Percentiles rank a stretch among this genome's conserved stretches.
Conservation (phyloP, 1,140 invertebrate species). For the Luehdorfia chinensis region DNA sequence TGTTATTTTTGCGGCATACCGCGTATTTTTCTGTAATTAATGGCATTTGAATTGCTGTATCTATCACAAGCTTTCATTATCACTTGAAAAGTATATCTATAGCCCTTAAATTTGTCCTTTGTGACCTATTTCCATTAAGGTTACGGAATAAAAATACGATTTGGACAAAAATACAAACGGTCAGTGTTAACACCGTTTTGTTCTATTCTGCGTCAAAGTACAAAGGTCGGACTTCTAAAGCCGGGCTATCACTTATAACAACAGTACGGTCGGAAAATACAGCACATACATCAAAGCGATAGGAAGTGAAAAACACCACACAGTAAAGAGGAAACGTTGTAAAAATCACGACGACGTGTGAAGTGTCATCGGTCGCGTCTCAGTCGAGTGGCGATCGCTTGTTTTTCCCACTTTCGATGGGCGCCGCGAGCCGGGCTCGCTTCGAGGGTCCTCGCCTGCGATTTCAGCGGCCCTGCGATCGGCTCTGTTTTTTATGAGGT, state of each 20-base stretch:
- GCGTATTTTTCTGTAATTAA: too few relatives aligned
- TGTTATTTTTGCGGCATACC: too few relatives aligned
- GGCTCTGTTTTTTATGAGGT: constrained; percentile 73
- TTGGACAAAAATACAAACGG: constrained; percentile 6
- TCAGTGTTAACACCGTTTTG: constrained; percentile 10
- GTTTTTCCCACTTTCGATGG: constrained; percentile 75
- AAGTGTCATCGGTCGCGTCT: constrained; percentile 67
- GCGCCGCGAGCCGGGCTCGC: constrained; percentile 46
- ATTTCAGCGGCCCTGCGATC: constrained; percentile 53
- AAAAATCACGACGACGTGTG: constrained; percentile 74
- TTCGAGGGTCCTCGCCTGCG: constrained; percentile 58
- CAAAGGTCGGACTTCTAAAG: constrained; percentile 19
- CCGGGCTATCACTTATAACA: constrained; percentile 16
- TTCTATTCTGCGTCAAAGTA: constrained; percentile 16
- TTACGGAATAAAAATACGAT: constrained; percentile 1
- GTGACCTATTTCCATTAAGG: too few relatives aligned
- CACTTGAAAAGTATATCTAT: too few relatives aligned
- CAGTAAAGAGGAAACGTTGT: constrained; percentile 63
- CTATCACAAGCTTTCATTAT: too few relatives aligned
- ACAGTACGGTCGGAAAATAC: constrained; percentile 16
- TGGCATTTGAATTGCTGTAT: too few relatives aligned
- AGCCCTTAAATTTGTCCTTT: too few relatives aligned
- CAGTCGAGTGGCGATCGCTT: constrained; percentile 71
- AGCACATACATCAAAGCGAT: constrained; percentile 58
- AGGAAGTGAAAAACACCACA: constrained; percentile 57